Evolutionary conservation across 2,888 invertebrate genomes (phyloP).

Genomic region (Erebia aethiops): DNA sequence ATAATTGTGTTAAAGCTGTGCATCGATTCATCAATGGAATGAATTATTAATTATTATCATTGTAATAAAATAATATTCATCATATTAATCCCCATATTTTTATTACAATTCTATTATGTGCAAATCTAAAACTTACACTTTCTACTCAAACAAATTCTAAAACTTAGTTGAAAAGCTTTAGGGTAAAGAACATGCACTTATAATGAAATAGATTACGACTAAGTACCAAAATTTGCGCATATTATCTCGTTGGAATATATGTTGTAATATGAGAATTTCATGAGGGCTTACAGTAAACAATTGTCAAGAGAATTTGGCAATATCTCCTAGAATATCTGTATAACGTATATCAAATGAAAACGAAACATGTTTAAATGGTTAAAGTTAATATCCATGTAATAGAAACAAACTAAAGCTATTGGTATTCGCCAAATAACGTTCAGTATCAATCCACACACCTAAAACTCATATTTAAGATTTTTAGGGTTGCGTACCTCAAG

Average conservation of each 20-base stretch:
- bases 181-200: conserved; percentile 35
- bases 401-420: neutral
- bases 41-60: no score
- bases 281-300: conserved; percentile 17
- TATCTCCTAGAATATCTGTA: neutral
- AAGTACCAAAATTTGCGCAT: conserved; percentile 4
- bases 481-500: no score
- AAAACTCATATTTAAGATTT: neutral
- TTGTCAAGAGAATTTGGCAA: conserved; percentile 37
- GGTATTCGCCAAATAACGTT: neutral
- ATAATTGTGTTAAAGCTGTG: conserved; percentile 26
- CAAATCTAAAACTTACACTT: conserved; percentile 25
- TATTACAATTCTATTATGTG: conserved; percentile 19
- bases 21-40: conserved; percentile 20
- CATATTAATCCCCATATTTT: neutral
- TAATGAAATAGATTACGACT: conserved; percentile 4
- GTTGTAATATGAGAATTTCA: neutral
- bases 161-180: conserved; percentile 29
- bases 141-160: conserved; percentile 27
- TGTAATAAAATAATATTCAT: no score
- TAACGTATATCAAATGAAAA: neutral
- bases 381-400: neutral
- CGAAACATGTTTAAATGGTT: neutral
- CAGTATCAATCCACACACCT: neutral
- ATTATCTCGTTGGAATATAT: conserved; percentile 19